These are phyloP conservation scores for Notolabrus celidotus DNA, from an alignment of 2,797 vertebrate genomes.

Conservation along the genomic window DNA sequence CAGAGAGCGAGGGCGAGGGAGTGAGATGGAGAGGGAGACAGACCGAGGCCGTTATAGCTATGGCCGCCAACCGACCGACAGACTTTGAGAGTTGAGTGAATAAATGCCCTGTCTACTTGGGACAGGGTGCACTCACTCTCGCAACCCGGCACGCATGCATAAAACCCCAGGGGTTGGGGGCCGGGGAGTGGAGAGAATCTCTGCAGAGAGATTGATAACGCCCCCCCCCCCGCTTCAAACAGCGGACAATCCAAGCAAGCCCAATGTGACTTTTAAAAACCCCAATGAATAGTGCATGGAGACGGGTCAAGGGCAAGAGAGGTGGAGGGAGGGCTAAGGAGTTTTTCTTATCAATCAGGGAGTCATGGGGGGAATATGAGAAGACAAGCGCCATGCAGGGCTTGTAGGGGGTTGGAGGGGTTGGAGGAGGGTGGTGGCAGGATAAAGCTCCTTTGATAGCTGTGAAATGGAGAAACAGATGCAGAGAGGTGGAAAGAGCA, in stretches of 20 bases:
- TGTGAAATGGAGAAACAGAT: conserved; percentile 76
- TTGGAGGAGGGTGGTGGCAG: conserved; percentile 10
- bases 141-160: conserved; percentile 80
- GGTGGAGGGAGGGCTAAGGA: conserved; percentile 73
- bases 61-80: conserved; percentile 75
- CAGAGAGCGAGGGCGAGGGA: conserved; percentile 47
- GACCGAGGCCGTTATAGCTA: conserved; percentile 69
- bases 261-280: conserved; percentile 83
- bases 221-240: conserved; percentile 69
- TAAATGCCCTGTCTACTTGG: conserved; percentile 82
- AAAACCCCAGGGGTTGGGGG: conserved; percentile 78
- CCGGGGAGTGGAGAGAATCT: conserved; percentile 69
- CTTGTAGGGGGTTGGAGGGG: conserved; percentile 34
- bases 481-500: conserved; percentile 65
- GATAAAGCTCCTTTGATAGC: conserved; percentile 75
- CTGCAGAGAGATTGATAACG: conserved; percentile 85
- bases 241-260: conserved; percentile 80
- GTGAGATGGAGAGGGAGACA: conserved; percentile 61
- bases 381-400: conserved; percentile 74
- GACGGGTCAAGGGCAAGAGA: conserved; percentile 83
- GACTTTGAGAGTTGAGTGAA: conserved; percentile 82
- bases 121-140: conserved; percentile 81
- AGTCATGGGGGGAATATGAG: conserved; percentile 71
- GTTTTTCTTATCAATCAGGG: conserved; percentile 85
- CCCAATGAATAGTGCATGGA: conserved; percentile 84